phyloP scores from a whole-genome alignment of 2,888 invertebrate genomes.

The Cistogaster globosa region DNA sequence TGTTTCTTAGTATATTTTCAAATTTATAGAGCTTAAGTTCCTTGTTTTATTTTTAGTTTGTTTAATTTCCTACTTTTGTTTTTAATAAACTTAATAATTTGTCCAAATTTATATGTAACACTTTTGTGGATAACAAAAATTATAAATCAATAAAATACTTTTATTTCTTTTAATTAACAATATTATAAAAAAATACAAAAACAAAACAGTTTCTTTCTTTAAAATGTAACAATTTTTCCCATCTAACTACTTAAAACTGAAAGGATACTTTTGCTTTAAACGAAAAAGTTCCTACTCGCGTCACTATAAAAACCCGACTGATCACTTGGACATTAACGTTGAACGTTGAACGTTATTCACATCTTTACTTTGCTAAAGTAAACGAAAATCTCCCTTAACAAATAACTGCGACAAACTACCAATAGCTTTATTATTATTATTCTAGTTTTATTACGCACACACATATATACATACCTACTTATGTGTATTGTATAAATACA shows the following conservation, averaged over 20 bases:
- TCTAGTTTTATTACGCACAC: neutral
- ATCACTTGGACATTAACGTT: constrained; percentile 60
- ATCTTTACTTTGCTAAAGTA: constrained; percentile 12
- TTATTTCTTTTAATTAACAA: constrained; percentile 66
- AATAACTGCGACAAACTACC: neutral
- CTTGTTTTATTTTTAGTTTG: constrained; percentile 3
- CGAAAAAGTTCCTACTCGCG: constrained; percentile 77
- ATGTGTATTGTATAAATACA: neutral
- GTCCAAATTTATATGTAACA: constrained; percentile 27
- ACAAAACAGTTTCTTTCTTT: constrained; percentile 65
- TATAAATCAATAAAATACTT: too few species aligned
- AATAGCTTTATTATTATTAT: neutral
- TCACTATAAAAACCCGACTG: constrained; percentile 79
- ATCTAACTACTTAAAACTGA: constrained; percentile 63
- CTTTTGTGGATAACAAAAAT: constrained; percentile 1
- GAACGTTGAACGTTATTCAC: constrained; percentile 65
- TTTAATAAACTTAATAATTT: constrained; percentile 30
- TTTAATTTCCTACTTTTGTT: too few species aligned
- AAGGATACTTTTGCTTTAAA: constrained; percentile 69
- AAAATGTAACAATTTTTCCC: constrained; percentile 53
- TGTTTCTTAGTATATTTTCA: neutral
- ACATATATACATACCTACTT: neutral
- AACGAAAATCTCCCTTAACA: constrained; percentile 54
- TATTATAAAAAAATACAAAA: constrained; percentile 65
- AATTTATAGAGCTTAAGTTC: neutral